Evolutionary conservation across 1,140 invertebrate species (phyloP).

Genomic region (Copidosoma floridanum): DNA sequence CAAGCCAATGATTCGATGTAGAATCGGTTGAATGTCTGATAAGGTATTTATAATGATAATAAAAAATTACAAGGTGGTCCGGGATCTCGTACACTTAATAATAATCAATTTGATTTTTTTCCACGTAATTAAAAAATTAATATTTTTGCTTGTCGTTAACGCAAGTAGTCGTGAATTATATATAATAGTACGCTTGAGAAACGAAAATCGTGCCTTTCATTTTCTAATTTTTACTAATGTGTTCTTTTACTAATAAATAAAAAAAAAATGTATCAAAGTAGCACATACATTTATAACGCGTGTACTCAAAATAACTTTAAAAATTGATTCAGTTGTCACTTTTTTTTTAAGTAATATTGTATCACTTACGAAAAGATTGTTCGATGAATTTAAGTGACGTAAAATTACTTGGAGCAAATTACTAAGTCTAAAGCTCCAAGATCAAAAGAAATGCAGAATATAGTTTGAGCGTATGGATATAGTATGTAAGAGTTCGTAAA

Average conservation of each 20-base stretch:
- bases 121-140: slow-evolving; percentile 1
- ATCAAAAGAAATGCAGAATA: no score
- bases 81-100: slow-evolving; percentile 34
- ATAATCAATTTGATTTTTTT: slow-evolving; percentile 8
- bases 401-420: no score
- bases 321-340: no score
- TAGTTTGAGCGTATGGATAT: no score
- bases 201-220: slow-evolving; percentile 27
- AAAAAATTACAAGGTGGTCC: slow-evolving; percentile 44
- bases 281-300: no score
- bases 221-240: slow-evolving; percentile 19
- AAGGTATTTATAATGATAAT: slow-evolving; percentile 4
- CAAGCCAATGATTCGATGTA: neutral
- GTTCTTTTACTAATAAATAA: slow-evolving; percentile 1
- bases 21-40: neutral
- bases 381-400: no score
- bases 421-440: no score
- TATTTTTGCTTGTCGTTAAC: slow-evolving; percentile 24
- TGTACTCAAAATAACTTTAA: no score
- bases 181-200: slow-evolving; percentile 11
- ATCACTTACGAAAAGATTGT: no score
- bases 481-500: no score
- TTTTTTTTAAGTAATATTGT: no score
- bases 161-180: slow-evolving; percentile 18
- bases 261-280: neutral